These are phyloP conservation scores for Zoanthus sociatus DNA, from an alignment of 92 coral and sea anemone species.

Conservation along the genomic window DNA sequence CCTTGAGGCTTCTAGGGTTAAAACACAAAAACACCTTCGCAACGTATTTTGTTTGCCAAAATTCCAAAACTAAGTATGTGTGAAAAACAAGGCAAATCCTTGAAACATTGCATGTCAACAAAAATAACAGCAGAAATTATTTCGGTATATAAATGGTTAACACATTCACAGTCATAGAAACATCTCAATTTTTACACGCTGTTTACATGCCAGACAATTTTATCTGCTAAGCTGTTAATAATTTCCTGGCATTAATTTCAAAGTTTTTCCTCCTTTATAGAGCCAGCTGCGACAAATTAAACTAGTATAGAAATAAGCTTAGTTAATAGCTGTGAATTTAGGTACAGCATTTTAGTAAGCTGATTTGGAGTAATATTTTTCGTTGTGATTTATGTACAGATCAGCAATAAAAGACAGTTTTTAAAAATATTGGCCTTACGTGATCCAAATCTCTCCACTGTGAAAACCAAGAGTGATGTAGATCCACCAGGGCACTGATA, in stretches of 20 bases:
- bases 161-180: too few relatives aligned
- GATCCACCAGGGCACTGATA: conserved; percentile 81
- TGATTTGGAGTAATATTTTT: neutral
- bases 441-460: conserved; percentile 53
- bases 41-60: too few relatives aligned
- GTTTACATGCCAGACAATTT: neutral
- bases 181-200: neutral
- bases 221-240: neutral
- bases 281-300: neutral
- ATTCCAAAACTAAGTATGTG: too few relatives aligned
- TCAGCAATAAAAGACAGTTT: neutral
- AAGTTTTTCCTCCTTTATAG: neutral
- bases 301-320: neutral
- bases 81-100: too few relatives aligned
- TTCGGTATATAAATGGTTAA: too few relatives aligned
- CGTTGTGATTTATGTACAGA: neutral
- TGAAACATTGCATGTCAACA: too few relatives aligned
- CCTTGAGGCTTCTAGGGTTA: too few relatives aligned
- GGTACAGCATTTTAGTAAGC: neutral
- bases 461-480: conserved; percentile 53
- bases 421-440: neutral
- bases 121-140: too few relatives aligned
- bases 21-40: too few relatives aligned
- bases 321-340: neutral
- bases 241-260: neutral